Conservation (phyloP, 2,113 vertebrate species). For the Tapirus terrestris region DNA sequence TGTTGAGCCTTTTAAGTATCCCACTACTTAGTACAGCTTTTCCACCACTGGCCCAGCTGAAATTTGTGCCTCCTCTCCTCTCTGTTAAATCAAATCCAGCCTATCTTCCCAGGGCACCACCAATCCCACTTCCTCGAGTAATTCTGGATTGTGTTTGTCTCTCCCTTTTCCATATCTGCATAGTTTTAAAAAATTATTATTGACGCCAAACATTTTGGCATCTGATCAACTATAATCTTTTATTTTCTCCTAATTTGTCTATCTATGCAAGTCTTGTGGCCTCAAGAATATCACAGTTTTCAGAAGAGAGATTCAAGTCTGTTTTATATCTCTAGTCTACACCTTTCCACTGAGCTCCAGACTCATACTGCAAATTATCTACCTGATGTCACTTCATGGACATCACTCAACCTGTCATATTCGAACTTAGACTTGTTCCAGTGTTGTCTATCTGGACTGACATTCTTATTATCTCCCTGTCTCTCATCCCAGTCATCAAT, state of each 20-base stretch:
- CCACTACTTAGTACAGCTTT: background rate
- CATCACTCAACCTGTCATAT: background rate
- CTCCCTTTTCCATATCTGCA: background rate
- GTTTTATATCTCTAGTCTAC: background rate
- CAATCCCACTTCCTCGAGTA: background rate
- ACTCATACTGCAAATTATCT: background rate
- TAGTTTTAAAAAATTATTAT: background rate
- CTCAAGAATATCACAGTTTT: background rate
- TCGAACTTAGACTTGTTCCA: background rate
- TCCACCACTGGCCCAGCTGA: background rate
- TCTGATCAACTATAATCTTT: background rate
- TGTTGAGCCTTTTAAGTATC: background rate
- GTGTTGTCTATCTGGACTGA: background rate
- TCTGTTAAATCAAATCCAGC: background rate
- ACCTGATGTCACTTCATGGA: background rate
- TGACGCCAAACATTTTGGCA: background rate
- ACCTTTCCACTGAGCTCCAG: background rate
- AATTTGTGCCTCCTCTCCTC: background rate
- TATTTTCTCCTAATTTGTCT: constrained; percentile 22
- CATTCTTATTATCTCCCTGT: background rate
- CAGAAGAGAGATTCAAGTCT: background rate
- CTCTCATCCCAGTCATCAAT: background rate
- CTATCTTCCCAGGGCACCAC: background rate
- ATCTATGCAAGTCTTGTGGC: background rate
- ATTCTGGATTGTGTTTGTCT: background rate